Evolutionary conservation across 1,140 invertebrate genomes (phyloP).

Genomic region (Drosophila ironensis): DNA sequence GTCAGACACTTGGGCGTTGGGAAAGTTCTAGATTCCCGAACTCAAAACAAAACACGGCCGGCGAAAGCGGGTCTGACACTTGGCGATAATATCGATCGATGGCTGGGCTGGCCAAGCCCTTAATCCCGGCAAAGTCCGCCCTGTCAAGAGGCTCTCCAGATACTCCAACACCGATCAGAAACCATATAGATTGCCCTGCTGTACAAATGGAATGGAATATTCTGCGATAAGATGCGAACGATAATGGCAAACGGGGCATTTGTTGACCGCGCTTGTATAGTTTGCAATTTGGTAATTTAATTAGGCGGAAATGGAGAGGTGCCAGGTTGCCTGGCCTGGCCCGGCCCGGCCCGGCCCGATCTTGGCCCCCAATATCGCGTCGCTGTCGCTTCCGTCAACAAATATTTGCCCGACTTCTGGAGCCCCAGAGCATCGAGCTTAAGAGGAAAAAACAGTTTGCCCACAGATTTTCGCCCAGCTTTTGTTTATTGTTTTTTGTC

Average conservation of each 20-base stretch:
- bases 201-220: constrained; percentile 26
- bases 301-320: constrained; percentile 61
- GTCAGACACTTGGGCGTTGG: constrained; percentile 13
- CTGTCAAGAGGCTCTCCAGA: constrained; percentile 13
- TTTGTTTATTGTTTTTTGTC: constrained; percentile 41
- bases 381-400: constrained; percentile 51
- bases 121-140: constrained; percentile 16
- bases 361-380: constrained; percentile 9
- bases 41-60: no score
- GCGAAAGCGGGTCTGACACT: no score
- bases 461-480: constrained; percentile 37
- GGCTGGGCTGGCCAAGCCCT: background rate
- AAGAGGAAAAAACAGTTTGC: constrained; percentile 69
- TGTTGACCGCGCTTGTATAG: constrained; percentile 40
- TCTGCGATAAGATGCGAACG: constrained; percentile 68
- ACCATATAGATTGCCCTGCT: constrained; percentile 18
- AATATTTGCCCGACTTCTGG: constrained; percentile 55
- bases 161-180: background rate
- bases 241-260: constrained; percentile 41
- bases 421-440: constrained; percentile 33
- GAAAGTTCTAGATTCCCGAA: constrained; percentile 35
- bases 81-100: constrained; percentile 19
- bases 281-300: constrained; percentile 49
- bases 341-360: constrained; percentile 3
- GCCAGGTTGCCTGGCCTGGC: constrained; percentile 28